Evolutionary conservation across 2,888 invertebrate genomes (phyloP).

Genomic region (Clepsis dumicolana): DNA sequence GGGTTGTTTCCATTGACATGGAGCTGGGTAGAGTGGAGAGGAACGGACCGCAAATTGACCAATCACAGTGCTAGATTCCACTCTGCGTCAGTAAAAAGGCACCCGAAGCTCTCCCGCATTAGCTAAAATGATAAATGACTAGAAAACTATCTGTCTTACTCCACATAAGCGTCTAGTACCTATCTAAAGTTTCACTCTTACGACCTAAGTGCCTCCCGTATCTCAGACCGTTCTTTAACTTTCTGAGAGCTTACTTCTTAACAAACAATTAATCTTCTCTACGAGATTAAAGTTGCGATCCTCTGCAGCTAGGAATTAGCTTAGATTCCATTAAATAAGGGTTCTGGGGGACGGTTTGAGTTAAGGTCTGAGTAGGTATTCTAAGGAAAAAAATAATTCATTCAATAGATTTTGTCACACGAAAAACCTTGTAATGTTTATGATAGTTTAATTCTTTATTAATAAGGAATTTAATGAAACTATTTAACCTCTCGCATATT

Average conservation of each 20-base stretch:
- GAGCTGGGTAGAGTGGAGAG: too few relatives aligned
- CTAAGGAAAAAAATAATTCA: neutral
- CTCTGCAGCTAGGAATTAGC: conserved; percentile 28
- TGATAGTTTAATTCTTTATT: too few relatives aligned
- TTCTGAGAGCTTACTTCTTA: conserved; percentile 40
- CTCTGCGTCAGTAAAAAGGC: too few relatives aligned
- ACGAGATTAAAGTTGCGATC: conserved; percentile 36
- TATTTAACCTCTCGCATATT: too few relatives aligned
- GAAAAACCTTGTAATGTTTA: too few relatives aligned
- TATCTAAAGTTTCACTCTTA: neutral
- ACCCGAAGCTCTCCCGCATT: neutral
- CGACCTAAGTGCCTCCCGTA: conserved; percentile 9
- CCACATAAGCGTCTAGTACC: neutral
- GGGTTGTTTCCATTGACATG: too few relatives aligned
- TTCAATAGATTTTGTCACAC: too few relatives aligned
- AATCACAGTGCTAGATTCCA: too few relatives aligned
- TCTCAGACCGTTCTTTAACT: conserved; percentile 34
- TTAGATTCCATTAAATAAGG: conserved; percentile 28
- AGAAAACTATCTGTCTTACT: neutral
- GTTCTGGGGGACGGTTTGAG: neutral
- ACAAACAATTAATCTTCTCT: conserved; percentile 41
- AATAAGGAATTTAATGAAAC: too few relatives aligned
- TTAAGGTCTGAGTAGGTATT: neutral
- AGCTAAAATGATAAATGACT: neutral
- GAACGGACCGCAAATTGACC: too few relatives aligned